Base-by-base conservation (phyloP, 92 coral and sea anemone genomes). In the Muricea muricata region DNA sequence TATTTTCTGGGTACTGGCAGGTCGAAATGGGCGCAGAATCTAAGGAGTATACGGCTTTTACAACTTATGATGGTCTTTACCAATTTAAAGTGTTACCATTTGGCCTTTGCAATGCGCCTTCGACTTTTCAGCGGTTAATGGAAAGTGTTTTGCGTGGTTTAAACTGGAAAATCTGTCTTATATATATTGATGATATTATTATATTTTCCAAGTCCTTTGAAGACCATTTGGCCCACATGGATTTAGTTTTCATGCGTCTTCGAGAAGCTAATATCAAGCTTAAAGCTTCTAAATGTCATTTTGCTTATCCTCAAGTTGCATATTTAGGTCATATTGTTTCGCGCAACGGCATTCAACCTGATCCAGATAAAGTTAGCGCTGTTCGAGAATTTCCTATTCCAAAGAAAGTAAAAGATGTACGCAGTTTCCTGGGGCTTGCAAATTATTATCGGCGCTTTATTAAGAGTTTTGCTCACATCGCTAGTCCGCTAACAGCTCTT, bases 201-300 rank as follows among this genome's bases (percentile, higher is more conserved):
- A 60, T 87, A 2, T 87, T 68, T 63, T 81, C 83, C 11, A 41
- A 82, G 46, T 69, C 79, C 0, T 87, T 82, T 65, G 78, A 82
- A 6, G 87, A 87, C 60, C 91, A 87, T 24, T 42, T 87, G 7
- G 11, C 7, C 32, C 70, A 87, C 48, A 31, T 87, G 13, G 78
- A 75, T 37, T 61, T 80, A 25, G 90, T 87, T 1, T 92, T 90
- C 30, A 17, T 12, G 31, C 73, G 88, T 3, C 37, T 92, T 0
- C 81, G 88, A 0, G 87, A 84, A 0, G 91, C 96, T 0, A 87
- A 92, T 80, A 66, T 89, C 10, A 81, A 81, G 21, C 80, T 92
- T 11, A 92, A 92, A 24, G 89, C 93, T 0, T 42, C 81, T 31
- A 92, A 92, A 61, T 92, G 93, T 21, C 78, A 45, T 10, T 89